Evolutionary conservation across 2,888 invertebrate species (phyloP).

Genomic region (Pristionchus mayeri): DNA sequence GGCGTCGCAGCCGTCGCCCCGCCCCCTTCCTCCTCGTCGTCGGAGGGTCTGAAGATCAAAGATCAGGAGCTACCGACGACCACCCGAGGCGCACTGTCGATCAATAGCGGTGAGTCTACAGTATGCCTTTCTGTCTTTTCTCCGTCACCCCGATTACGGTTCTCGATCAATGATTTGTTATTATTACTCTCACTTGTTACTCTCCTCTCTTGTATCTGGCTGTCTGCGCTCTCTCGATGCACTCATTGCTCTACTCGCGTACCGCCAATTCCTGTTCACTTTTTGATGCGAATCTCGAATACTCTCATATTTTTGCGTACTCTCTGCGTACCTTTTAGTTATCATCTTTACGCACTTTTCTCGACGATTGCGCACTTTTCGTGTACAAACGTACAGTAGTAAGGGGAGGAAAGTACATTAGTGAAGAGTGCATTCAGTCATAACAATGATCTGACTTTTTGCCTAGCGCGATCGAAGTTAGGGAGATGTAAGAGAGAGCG

Average conservation of each 20-base stretch:
- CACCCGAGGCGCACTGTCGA: constrained; percentile 24
- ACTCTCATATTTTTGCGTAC: not conserved
- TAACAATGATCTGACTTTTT: constrained; percentile 8
- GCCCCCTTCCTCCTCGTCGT: constrained; percentile 13
- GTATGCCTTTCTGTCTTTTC: not conserved
- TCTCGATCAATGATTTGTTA: constrained; percentile 8
- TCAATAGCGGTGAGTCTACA: constrained; percentile 35
- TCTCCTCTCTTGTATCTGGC: not conserved
- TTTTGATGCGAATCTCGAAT: constrained; percentile 5
- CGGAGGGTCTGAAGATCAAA: constrained; percentile 4
- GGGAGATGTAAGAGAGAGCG: not conserved
- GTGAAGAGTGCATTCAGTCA: not conserved
- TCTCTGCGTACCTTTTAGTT: not conserved
- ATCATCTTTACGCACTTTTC: not conserved
- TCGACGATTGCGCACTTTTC: not conserved
- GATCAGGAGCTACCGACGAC: constrained; percentile 38
- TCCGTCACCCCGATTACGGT: not conserved
- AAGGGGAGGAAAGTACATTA: not conserved
- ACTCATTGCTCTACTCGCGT: not conserved
- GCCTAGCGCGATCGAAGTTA: not conserved
- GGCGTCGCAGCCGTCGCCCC: constrained; percentile 35
- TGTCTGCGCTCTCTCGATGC: not conserved
- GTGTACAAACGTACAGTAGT: not conserved
- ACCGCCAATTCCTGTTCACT: constrained; percentile 24
- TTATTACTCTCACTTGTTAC: constrained; percentile 12